Conservation (phyloP, 2,113 vertebrate species). For the Ptyas mucosa region DNA sequence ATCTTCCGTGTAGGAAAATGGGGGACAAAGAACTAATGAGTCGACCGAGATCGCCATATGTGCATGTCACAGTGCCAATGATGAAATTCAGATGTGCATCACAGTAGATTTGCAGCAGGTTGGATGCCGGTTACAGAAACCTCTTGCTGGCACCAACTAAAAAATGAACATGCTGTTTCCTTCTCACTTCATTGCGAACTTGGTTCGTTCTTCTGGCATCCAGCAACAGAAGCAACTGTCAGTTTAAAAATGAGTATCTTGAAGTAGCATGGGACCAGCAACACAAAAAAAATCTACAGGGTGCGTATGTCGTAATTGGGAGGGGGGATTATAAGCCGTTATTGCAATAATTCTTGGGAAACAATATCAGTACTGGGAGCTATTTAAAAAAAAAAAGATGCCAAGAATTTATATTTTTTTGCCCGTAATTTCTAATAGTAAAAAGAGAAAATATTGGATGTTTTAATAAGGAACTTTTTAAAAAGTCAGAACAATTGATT, state of each 20-base stretch:
- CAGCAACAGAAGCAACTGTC: neutral
- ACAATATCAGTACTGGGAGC: too few relatives aligned
- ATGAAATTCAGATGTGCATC: neutral
- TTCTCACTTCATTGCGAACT: constrained; percentile 35
- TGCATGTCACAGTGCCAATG: neutral
- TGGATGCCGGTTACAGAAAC: neutral
- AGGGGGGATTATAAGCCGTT: too few relatives aligned
- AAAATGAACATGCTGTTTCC: neutral
- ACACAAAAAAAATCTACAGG: neutral
- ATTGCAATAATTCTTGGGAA: too few relatives aligned
- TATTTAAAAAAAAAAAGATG: too few relatives aligned
- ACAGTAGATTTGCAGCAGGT: neutral
- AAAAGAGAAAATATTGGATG: too few relatives aligned
- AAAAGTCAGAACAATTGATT: neutral
- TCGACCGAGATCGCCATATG: neutral
- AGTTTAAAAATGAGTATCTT: neutral
- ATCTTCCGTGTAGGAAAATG: neutral
- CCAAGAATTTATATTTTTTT: too few relatives aligned
- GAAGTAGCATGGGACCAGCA: neutral
- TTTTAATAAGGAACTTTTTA: too few relatives aligned
- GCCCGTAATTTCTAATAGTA: too few relatives aligned
- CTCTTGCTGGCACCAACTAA: neutral
- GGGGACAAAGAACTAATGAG: neutral
- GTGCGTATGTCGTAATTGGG: too few relatives aligned
- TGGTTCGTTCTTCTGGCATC: constrained; percentile 24